phyloP scores from a whole-genome alignment of 2,113 vertebrate genomes.

The Calyptomena viridis region DNA sequence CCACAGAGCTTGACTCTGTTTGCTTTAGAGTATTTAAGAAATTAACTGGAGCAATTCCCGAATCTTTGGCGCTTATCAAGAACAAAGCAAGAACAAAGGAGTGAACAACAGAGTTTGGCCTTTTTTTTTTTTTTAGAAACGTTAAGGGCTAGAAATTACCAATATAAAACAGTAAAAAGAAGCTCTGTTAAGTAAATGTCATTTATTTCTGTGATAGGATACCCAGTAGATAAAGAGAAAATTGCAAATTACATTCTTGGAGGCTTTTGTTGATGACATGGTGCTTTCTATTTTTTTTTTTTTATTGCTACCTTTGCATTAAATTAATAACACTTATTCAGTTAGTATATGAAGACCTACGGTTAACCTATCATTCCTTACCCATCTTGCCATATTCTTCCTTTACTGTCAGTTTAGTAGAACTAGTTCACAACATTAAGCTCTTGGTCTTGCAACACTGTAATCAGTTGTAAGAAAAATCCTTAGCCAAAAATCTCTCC shows the following conservation, averaged over 20 bases:
- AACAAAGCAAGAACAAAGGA: not conserved
- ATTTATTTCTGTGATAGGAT: not conserved
- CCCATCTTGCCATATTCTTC: not conserved
- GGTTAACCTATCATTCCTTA: not conserved
- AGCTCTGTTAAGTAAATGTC: not conserved
- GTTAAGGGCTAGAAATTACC: not conserved
- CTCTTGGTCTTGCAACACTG: not conserved
- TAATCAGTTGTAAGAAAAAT: not conserved
- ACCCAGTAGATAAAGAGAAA: not conserved
- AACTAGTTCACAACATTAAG: not conserved
- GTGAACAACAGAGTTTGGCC: not conserved
- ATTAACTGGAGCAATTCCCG: not conserved
- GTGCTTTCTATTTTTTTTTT: not conserved
- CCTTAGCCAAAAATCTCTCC: not conserved
- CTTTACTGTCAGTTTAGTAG: not conserved
- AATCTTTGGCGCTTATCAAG: not conserved
- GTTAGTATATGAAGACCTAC: not conserved
- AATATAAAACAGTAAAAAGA: not conserved
- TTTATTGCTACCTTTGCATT: not conserved
- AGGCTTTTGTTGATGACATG: not conserved
- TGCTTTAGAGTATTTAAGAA: not conserved
- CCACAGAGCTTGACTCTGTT: not conserved
- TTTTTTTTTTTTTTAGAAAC: rapidly evolving
- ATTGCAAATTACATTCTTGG: not conserved
- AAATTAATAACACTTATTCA: not conserved